Conservation (phyloP, 2,888 invertebrate genomes). For the Teleogryllus oceanicus region DNA sequence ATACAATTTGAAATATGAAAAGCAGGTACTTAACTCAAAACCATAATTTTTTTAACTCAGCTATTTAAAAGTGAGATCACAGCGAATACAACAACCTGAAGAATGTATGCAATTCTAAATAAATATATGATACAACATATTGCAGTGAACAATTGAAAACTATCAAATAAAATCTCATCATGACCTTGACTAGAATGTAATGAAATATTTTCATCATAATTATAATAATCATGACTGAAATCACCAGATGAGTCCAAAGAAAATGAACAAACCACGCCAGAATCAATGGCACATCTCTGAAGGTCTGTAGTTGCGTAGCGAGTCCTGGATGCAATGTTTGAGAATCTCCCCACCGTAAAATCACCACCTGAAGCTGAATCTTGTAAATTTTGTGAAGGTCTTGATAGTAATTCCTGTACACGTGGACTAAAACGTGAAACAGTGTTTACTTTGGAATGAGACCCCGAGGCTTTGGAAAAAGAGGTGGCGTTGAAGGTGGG, state of each 20-base stretch:
- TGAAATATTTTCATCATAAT: neutral
- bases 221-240: neutral
- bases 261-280: neutral
- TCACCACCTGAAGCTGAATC: neutral
- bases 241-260: neutral
- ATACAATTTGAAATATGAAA: neutral
- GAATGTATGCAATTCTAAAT: conserved; percentile 29
- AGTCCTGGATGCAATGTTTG: neutral
- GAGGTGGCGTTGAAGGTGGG: conserved; percentile 24
- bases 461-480: conserved; percentile 35
- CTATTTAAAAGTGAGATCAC: conserved; percentile 31
- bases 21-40: neutral
- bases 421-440: neutral
- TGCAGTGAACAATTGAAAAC: conserved; percentile 20
- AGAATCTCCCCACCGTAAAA: neutral
- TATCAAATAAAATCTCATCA: neutral
- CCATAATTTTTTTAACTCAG: neutral
- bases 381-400: neutral
- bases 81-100: conserved; percentile 29
- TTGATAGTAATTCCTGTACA: neutral
- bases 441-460: conserved; percentile 34
- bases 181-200: neutral
- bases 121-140: conserved; percentile 32
- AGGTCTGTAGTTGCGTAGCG: neutral
- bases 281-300: neutral